A percentile compares a stretch with the other conserved stretches of the same genome.
Conservation (phyloP, 2,888 invertebrate species). For the Dryocosmus kuriphilus region DNA sequence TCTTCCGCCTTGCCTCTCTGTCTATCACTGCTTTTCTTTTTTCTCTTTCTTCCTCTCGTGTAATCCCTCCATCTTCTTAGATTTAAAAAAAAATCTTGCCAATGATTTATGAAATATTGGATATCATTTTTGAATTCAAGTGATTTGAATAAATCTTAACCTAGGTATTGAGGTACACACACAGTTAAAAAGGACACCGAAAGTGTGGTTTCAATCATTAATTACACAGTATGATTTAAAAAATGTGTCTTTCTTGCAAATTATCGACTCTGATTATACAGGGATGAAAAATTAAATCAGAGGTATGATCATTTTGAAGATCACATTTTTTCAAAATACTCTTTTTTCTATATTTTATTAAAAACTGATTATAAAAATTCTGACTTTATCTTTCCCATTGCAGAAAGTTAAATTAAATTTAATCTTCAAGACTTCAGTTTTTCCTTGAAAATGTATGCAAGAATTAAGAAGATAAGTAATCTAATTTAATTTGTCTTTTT, state of each 20-base stretch:
- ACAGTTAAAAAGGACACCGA: too few species aligned
- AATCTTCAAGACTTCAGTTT: neutral
- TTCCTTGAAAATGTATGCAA: neutral
- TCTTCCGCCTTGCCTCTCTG: slow-evolving; percentile 43
- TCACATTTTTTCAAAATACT: neutral
- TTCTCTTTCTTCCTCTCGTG: slow-evolving; percentile 44
- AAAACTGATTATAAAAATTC: neutral
- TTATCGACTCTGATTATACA: neutral
- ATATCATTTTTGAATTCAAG: neutral
- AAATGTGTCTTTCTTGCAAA: neutral
- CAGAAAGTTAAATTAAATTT: neutral
- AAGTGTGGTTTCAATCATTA: neutral
- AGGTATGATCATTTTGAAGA: neutral
- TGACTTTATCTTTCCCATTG: neutral
- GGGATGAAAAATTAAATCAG: neutral
- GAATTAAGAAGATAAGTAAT: neutral
- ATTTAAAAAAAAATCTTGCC: slow-evolving; percentile 1
- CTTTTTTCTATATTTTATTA: neutral
- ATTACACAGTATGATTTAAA: too few species aligned
- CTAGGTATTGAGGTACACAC: neutral
- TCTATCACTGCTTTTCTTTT: slow-evolving; percentile 30
- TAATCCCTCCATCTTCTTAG: slow-evolving; percentile 8
- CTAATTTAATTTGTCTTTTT: neutral
- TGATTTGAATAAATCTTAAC: neutral
- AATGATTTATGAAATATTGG: neutral